phyloP scores from a whole-genome alignment of 1,140 invertebrate species.

The Trichomalopsis sarcophagae region DNA sequence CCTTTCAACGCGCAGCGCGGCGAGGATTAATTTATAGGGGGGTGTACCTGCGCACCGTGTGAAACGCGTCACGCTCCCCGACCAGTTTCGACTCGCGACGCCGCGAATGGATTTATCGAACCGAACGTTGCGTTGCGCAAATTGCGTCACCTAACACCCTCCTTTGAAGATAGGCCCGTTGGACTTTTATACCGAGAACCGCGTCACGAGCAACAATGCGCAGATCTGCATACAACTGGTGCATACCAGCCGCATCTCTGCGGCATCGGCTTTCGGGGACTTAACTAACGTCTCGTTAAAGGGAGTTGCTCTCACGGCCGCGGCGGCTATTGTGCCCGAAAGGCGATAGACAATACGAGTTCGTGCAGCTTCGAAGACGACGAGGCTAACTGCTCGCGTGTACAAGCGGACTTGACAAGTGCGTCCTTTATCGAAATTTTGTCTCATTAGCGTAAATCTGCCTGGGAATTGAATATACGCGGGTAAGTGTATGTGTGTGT shows the following conservation, averaged over 20 bases:
- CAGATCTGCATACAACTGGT: not conserved
- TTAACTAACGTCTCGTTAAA: conserved; percentile 14
- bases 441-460: conserved; percentile 24
- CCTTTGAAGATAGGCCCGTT: too few species aligned
- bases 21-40: not conserved
- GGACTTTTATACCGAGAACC: too few species aligned
- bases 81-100: too few species aligned
- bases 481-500: too few species aligned
- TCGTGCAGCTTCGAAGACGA: not conserved
- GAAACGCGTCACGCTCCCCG: not conserved
- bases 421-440: not conserved
- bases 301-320: not conserved
- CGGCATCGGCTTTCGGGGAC: too few species aligned
- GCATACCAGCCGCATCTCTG: not conserved
- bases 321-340: not conserved
- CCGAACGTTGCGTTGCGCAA: too few species aligned
- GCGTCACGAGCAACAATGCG: not conserved
- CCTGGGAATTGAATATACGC: not conserved
- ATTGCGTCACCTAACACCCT: too few species aligned
- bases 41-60: not conserved
- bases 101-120: too few species aligned
- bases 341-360: not conserved
- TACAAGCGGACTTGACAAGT: not conserved
- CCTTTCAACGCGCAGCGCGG: not conserved
- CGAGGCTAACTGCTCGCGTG: not conserved